Base-by-base conservation (phyloP, 1,140 invertebrate species). In the Ceratina japonica region DNA sequence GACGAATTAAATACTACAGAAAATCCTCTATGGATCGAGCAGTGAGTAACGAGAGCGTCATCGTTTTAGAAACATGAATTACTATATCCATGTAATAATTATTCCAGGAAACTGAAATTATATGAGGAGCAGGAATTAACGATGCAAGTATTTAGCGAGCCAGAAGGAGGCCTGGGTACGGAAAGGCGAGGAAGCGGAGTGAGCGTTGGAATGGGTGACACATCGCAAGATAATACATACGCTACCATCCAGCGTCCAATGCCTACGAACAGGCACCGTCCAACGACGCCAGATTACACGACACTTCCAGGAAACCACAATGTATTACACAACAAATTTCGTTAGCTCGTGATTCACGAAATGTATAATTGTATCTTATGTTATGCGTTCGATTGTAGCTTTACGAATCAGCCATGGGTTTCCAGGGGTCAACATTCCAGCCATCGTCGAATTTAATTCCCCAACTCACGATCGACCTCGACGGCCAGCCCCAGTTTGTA, bases 111-210 rank as follows among this genome's bases (percentile, higher is more conserved):
- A 94, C 92, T 97, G 20, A 96, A 98, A 88, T 94, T 97, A 0
- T 98, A 98, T 88, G 97, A 98, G 90, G 97, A 98, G 89, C 97
- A 98, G 91, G 97, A 98, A 91, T 92, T 98, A 69, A 98, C 97
- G 20, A 98, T 98, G 97, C 97, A 97, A 91, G 97, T 98, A 1
- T 97, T 97, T 86, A 97, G 95, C 88, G 95, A 96, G 87, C 94
- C 96, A 18, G 97, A 98, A 87, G 82, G 91, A 79, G 89, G 91
- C 85, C 80, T 93, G 91, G 86, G 90, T 86, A 78, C 89, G 84
- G 83, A 93, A 85, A 88, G 95, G 94, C 84, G 94, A 88, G 86
- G 93, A 91, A 87, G 93, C 90, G 90, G 94, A 91, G 87, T 92
- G 78, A 92, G 89, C 79, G 83, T 91, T 31, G 88, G 86, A 58